These are phyloP conservation scores for Syngnathoides biaculeatus DNA, from an alignment of 2,113 vertebrate species.

Conservation along the genomic window DNA sequence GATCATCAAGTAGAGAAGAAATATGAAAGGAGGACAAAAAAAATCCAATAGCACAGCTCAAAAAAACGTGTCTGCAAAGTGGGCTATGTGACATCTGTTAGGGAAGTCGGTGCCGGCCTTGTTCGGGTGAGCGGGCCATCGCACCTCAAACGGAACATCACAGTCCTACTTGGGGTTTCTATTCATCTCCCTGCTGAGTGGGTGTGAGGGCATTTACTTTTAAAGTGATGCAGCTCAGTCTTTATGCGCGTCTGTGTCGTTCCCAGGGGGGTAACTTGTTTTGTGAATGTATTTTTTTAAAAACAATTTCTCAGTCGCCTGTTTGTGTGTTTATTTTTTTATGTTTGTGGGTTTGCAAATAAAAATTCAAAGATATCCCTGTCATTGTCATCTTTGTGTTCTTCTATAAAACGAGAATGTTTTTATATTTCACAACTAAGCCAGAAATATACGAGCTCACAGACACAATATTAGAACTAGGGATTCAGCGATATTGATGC, in stretches of 20 bases:
- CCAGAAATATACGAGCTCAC: no score
- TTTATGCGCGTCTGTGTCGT: slow-evolving; percentile 48
- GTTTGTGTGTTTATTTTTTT: slow-evolving; percentile 19
- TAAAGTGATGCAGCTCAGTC: slow-evolving; percentile 35
- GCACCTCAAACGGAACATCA: slow-evolving; percentile 13
- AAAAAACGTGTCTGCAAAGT: slow-evolving; percentile 10
- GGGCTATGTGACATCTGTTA: background rate
- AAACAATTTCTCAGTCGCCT: slow-evolving; percentile 45
- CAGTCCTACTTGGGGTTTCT: slow-evolving; percentile 35
- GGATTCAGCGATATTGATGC: no score
- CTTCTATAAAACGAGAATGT: background rate
- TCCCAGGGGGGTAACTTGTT: slow-evolving; percentile 34
- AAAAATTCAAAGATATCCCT: slow-evolving; percentile 46
- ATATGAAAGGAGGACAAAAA: background rate
- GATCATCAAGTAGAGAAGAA: slow-evolving; percentile 1
- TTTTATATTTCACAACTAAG: no score
- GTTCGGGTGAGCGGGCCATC: background rate
- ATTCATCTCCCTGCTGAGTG: slow-evolving; percentile 26
- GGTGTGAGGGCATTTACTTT: slow-evolving; percentile 20
- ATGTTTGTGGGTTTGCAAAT: slow-evolving; percentile 59
- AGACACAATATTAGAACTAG: background rate
- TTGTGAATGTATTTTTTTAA: slow-evolving; percentile 69
- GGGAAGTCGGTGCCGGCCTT: slow-evolving; percentile 3
- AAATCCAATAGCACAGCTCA: background rate
- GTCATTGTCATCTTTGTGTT: background rate